phyloP scores from a whole-genome alignment of 1,140 invertebrate species.

The Drosophila asahinai region DNA sequence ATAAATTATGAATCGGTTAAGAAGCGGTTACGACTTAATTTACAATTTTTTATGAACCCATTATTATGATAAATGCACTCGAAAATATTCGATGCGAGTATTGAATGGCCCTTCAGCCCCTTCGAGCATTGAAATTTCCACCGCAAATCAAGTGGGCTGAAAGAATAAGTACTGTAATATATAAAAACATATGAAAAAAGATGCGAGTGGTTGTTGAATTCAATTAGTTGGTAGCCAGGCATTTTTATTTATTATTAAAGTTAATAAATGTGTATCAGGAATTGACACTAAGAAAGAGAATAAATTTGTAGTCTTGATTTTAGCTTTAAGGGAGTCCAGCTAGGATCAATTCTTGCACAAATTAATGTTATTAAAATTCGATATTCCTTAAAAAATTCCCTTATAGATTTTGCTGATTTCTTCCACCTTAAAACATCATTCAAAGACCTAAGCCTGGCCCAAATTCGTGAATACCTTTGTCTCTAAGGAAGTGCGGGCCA shows the following conservation, averaged over 20 bases:
- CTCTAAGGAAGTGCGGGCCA: not conserved
- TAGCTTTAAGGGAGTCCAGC: too few relatives aligned
- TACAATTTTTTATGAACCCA: slow-evolving; percentile 16
- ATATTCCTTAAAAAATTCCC: too few relatives aligned
- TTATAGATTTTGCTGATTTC: too few relatives aligned
- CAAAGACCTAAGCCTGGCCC: too few relatives aligned
- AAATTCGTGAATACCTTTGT: not conserved
- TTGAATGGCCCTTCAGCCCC: not conserved
- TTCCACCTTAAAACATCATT: too few relatives aligned
- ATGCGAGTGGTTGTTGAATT: slow-evolving; percentile 1
- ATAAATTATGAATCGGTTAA: slow-evolving; percentile 31
- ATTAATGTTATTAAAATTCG: too few relatives aligned
- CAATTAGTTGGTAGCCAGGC: not conserved
- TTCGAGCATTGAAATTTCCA: slow-evolving; percentile 3
- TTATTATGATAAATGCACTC: slow-evolving; percentile 21
- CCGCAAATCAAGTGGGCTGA: slow-evolving; percentile 3
- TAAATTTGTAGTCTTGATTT: too few relatives aligned
- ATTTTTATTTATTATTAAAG: too few relatives aligned
- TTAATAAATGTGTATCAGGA: too few relatives aligned
- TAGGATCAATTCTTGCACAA: too few relatives aligned
- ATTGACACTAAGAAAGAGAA: too few relatives aligned
- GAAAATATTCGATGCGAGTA: not conserved
- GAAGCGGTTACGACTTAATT: slow-evolving; percentile 30
- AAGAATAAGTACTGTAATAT: not conserved
- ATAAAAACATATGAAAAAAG: not conserved